Conservation (phyloP, 2,797 vertebrate species). For the Brachyrhaphis roseni region DNA sequence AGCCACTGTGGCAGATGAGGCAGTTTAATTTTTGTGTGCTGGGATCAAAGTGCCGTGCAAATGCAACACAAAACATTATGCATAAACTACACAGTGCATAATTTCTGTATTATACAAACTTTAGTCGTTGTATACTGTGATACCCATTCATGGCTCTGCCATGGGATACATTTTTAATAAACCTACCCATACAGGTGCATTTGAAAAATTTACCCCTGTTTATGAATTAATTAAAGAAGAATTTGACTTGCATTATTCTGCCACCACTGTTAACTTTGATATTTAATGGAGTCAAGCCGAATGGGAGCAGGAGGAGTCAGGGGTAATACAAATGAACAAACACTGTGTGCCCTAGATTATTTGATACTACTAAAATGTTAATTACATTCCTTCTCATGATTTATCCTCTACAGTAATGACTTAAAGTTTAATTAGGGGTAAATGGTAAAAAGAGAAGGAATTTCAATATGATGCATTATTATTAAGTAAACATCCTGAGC, state of each 20-base stretch:
- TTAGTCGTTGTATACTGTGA: constrained; percentile 5
- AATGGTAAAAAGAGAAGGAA: constrained; percentile 63
- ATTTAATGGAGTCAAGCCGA: constrained; percentile 71
- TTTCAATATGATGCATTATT: constrained; percentile 68
- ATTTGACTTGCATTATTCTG: constrained; percentile 62
- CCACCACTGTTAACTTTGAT: constrained; percentile 69
- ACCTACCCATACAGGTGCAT: constrained; percentile 3
- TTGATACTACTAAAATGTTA: constrained; percentile 76
- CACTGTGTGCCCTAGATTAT: constrained; percentile 70
- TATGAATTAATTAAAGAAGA: constrained; percentile 40
- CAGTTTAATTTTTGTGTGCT: constrained; percentile 66
- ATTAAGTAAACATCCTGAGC: constrained; percentile 52
- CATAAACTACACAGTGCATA: constrained; percentile 10
- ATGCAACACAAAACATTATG: constrained; percentile 44
- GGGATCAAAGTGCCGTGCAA: constrained; percentile 60
- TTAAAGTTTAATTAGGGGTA: constrained; percentile 79
- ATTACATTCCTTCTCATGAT: constrained; percentile 76
- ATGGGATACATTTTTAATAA: background rate
- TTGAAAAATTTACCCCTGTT: constrained; percentile 10
- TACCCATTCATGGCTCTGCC: constrained; percentile 4
- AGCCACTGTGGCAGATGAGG: constrained; percentile 62
- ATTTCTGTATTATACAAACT: constrained; percentile 12
- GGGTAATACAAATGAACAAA: constrained; percentile 69
- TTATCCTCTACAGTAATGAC: constrained; percentile 73
- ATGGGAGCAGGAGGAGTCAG: constrained; percentile 68